These are phyloP conservation scores for Hyles vespertilio DNA, from an alignment of 1,140 invertebrate genomes.

Conservation along the genomic window DNA sequence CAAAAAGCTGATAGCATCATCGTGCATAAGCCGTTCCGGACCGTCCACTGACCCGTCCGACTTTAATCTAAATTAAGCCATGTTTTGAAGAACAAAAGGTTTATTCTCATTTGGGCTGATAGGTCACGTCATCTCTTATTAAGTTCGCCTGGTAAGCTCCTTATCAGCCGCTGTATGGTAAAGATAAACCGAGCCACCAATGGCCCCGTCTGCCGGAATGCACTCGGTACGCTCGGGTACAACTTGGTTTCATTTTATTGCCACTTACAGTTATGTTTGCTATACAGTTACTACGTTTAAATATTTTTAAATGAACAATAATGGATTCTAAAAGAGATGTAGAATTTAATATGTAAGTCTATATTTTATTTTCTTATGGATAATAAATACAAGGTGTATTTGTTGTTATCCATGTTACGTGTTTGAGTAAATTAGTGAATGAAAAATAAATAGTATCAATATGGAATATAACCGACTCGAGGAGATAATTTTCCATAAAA, in stretches of 20 bases:
- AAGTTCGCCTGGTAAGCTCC: constrained; percentile 61
- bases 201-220: constrained; percentile 46
- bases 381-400: too few species aligned
- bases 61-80: constrained; percentile 36
- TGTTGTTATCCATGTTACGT: too few species aligned
- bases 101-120: constrained; percentile 31
- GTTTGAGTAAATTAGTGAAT: too few species aligned
- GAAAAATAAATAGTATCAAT: too few species aligned
- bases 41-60: constrained; percentile 36
- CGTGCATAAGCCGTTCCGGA: constrained; percentile 46
- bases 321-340: too few species aligned
- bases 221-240: constrained; percentile 37
- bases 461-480: too few species aligned
- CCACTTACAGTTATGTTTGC: neutral
- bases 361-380: too few species aligned
- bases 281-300: too few species aligned
- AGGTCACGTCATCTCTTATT: constrained; percentile 50
- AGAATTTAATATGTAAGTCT: too few species aligned
- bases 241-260: neutral
- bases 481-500: too few species aligned
- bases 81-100: constrained; percentile 38
- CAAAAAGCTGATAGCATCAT: constrained; percentile 43
- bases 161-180: constrained; percentile 62
- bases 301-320: too few species aligned
- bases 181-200: constrained; percentile 59